A percentile compares a stretch with the other conserved stretches of the same genome.
Conservation (phyloP, 2,113 vertebrate species). For the Labrus mixtus region DNA sequence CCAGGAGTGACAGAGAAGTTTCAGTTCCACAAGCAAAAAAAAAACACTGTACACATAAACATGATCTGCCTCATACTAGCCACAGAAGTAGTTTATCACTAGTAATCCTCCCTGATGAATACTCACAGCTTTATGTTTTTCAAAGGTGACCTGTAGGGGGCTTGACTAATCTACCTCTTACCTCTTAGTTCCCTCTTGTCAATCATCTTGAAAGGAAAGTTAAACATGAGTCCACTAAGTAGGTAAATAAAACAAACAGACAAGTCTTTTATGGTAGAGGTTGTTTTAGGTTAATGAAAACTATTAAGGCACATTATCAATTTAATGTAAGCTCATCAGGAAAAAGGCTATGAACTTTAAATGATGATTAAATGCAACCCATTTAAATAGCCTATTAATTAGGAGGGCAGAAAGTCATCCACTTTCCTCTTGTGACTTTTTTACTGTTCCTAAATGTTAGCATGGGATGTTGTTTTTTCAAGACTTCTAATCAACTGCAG, state of each 20-base stretch:
- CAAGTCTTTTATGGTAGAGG: background rate
- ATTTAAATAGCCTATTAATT: constrained; percentile 12
- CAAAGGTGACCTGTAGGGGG: too few relatives aligned
- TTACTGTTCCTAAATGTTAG: background rate
- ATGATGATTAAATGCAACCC: constrained; percentile 15
- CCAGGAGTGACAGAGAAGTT: too few relatives aligned
- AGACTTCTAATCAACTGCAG: background rate
- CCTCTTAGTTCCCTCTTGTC: background rate
- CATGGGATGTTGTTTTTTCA: constrained; percentile 1
- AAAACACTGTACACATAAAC: constrained; percentile 5
- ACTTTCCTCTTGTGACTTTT: background rate
- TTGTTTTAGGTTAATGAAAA: constrained; percentile 20
- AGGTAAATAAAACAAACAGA: background rate
- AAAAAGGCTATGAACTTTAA: constrained; percentile 6
- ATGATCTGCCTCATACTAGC: constrained; percentile 14
- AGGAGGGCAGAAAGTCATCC: background rate
- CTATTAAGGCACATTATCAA: constrained; percentile 13
- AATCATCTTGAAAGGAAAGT: background rate
- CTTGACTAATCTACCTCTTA: background rate
- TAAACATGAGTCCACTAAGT: background rate
- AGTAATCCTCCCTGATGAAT: constrained; percentile 25
- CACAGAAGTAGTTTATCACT: constrained; percentile 20
- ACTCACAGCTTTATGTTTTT: background rate
- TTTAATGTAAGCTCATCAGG: constrained; percentile 21
- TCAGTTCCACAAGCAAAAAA: too few relatives aligned